phyloP scores from a whole-genome alignment of 2,113 vertebrate genomes.

The Glaucidium brasilianum region DNA sequence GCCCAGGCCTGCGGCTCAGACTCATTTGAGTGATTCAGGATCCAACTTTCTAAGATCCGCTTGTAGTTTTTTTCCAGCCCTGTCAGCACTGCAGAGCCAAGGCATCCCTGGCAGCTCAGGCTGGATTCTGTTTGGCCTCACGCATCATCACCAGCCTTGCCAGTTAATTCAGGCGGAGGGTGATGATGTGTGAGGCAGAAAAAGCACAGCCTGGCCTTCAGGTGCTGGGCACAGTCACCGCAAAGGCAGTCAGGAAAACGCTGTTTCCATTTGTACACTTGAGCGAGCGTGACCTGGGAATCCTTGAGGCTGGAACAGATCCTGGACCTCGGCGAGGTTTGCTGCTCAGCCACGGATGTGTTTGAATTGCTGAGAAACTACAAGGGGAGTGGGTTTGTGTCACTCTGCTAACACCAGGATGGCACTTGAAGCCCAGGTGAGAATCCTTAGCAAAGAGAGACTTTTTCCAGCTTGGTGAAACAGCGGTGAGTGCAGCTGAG shows the following conservation, averaged over 20 bases:
- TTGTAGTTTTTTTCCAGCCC: slow-evolving; percentile 10
- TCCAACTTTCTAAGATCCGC: not conserved
- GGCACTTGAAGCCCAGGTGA: not conserved
- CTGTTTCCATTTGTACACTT: not conserved
- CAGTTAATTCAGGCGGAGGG: slow-evolving; percentile 23
- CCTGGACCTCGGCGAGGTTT: not conserved
- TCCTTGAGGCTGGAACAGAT: not conserved
- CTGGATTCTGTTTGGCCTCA: slow-evolving; percentile 59
- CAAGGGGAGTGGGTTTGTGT: rapidly evolving
- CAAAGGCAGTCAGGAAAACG: not conserved
- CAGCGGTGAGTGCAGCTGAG: too few species aligned
- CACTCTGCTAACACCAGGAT: not conserved
- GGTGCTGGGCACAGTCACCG: slow-evolving; percentile 43
- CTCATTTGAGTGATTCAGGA: not conserved
- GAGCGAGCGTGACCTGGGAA: not conserved
- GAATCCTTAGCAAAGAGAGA: not conserved
- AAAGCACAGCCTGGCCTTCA: slow-evolving; percentile 47
- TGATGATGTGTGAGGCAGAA: slow-evolving; percentile 62
- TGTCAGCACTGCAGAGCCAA: slow-evolving; percentile 43
- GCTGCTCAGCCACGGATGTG: rapidly evolving
- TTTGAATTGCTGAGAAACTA: not conserved
- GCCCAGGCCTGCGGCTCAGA: not conserved
- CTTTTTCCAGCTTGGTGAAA: not conserved
- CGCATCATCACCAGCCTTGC: slow-evolving; percentile 58
- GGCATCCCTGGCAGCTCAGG: slow-evolving; percentile 49